Base-by-base conservation (phyloP, 2,113 vertebrate species). In the Oreocharis arfaki region DNA sequence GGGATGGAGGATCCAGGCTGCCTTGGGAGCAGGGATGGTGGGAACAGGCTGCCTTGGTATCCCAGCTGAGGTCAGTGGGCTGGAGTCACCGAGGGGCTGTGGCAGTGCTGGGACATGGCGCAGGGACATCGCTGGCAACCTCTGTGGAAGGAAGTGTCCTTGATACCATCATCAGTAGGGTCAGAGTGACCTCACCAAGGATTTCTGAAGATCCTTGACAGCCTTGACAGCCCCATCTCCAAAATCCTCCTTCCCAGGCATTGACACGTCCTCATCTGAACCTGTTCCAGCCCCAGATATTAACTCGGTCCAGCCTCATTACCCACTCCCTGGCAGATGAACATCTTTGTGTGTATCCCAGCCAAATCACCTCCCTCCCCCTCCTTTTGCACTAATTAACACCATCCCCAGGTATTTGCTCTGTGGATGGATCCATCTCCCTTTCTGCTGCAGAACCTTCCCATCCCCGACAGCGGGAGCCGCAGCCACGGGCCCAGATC, bases 121-220 rank as follows among this genome's bases (percentile, higher is more conserved):
- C 0, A 3, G 42, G 30, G 35, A 24, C 27, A 16, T 11, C 0
- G 0, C 60, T 35, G 42, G 6, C 64, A 28, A 13, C 3, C 24
- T 61, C 14, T 1, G 1, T 37, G n/a, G 67, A 30, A 70, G 16
- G 7, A 3, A 9, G 1, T 41, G 39, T 60, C 64, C 32, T 78
- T 44, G 5, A 13, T 6, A 13, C 14, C 33, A 18, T 27, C 69
- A 23, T 44, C 56, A 69, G 14, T 9, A 39, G 24, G 64, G 49
- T n/a, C 7, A 2, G 23, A 49, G 11, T 47, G 70, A 87, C 56
- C 30, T 84, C 21, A 14, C 11, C 39, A 10, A 60, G 6, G 63
- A 14, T 47, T 67, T 55, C 47, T 87, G 84, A 67, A 84, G 68
- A 33, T 74, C 16, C 46, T 41, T 30, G 7, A 21, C 10, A 5